Conservation (phyloP, 2,888 invertebrate genomes). For the Shargacucullia verbasci region DNA sequence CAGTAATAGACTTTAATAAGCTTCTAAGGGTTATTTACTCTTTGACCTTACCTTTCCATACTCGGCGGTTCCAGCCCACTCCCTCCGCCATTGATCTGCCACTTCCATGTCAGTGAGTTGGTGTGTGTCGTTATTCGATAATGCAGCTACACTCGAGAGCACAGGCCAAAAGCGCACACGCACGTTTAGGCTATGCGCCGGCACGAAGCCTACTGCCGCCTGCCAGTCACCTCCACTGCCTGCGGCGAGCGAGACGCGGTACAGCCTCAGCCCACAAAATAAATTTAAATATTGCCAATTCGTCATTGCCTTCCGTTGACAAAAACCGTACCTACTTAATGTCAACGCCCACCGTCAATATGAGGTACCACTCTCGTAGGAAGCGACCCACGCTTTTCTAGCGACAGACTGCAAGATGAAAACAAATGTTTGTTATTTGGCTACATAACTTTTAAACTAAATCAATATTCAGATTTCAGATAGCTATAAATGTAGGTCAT, state of each 20-base stretch:
- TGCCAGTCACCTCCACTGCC: constrained; percentile 45
- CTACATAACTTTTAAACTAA: constrained; percentile 30
- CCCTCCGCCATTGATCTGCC: constrained; percentile 85
- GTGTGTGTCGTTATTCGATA: constrained; percentile 69
- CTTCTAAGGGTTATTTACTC: constrained; percentile 33
- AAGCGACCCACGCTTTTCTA: constrained; percentile 73
- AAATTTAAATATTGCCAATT: constrained; percentile 82
- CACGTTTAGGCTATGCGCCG: constrained; percentile 75
- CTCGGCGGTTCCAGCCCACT: constrained; percentile 87
- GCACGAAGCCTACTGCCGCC: constrained; percentile 76
- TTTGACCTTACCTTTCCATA: constrained; percentile 82
- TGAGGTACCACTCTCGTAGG: constrained; percentile 73
- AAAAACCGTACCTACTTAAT: constrained; percentile 82
- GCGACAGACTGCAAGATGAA: constrained; percentile 62
- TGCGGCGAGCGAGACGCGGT: constrained; percentile 62
- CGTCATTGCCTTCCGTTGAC: constrained; percentile 82
- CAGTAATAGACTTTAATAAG: constrained; percentile 1
- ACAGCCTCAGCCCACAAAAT: constrained; percentile 76
- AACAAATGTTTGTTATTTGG: constrained; percentile 45
- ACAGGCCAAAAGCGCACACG: constrained; percentile 66
- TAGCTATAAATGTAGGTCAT: constrained; percentile 17
- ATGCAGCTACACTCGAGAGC: constrained; percentile 85
- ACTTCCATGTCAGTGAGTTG: constrained; percentile 79
- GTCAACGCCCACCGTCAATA: constrained; percentile 81
- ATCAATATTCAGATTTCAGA: constrained; percentile 13